Evolutionary conservation across 30 jellyfish, hydroid and myxozoan species (phyloP), one percentile per base, ranked within the genome.

Genomic region (Hydractinia symbiolongicarpus): DNA sequence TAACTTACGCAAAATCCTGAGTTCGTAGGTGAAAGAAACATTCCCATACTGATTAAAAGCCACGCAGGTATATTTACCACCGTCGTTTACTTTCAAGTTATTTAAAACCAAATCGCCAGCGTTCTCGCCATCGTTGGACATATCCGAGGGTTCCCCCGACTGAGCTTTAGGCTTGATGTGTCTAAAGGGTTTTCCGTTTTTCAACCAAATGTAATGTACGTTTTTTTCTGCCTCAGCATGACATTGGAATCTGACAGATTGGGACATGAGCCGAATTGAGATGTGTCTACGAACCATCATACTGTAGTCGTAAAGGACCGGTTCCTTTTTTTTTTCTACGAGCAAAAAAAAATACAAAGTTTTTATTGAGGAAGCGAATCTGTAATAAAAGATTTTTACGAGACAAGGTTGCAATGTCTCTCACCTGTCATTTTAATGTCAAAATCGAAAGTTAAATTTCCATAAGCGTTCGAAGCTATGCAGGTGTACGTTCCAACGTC

Each of bases 11-110:
- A 79, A 66, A 30, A 79, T 79, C 69, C 87, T 61, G 7, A 79
- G 83, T 44, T 90, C 94, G 57, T 71, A 90, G 13, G 97, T 75
- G 84, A 90, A 90, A 7, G 97, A 90, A n/a, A 82, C 76, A 78
- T 90, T 90, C 14, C 97, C 97, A 86, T 81, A 90, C 76, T 83
- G 83, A 77, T 90, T 90, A 4, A 88, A 79, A 56, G 95, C 97
- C 72, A 83, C 75, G 95, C 97, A 90, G 55, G 95, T 90, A 88
- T 90, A 90, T 14, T 82, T 84, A 49, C 88, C 97, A 14, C 83
- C 77, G 76, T 90, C 87, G 83, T 61, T 79, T 53, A 79, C 87
- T 61, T 79, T 79, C 14, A 79, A 21, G 66, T 67, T 30, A 5
- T 66, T 49, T 19, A 79, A 9, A 11, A 30, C 52, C 64, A 79